Evolutionary conservation across 2,888 invertebrate species (phyloP), one percentile per base, ranked within the genome.

Genomic region (Tromatobia lineatoria): DNA sequence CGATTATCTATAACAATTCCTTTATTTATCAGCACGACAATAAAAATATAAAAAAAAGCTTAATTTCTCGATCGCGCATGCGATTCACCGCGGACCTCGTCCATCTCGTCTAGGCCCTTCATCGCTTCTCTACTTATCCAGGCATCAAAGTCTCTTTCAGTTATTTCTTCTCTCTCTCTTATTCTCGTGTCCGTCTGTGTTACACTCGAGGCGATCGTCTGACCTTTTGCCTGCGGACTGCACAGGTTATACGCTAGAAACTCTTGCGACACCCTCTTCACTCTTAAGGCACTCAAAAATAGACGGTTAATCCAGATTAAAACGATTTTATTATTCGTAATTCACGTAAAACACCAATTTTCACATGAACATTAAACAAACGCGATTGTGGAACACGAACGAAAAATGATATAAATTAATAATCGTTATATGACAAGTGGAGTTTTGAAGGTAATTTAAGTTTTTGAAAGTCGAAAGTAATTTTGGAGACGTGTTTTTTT

Each of bases 121-220:
- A 84, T 84, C 76, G 67, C 23, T 77, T 54, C 47, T 70, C 74
- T 42, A 74, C 71, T 69, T 73, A 67, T 59, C 54, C 83, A 66
- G 79, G 83, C 85, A 81, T 85, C 66, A 20, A 76, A 85, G 81
- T 85, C 81, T 81, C 83, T 76, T 78, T 38, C 15, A 11, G 38
- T 45, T 47, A 66, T 66, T 50, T 64, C 74, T 61, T 77, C 47
- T 66, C 3, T 66, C 3, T 64, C 67, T 20, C 61, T 18, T 29
- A 23, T 61, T 38, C 52, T 13, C 1, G 11, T 71, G 50, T 61
- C 52, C 47, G 13, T 69, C 61, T 59, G 50, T 29, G 11, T 25
- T 23, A 15, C 70, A 57, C 45, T 78, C 59, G 20, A 54, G 38
- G 38, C 18, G 34, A 38, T 38, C 34, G 29, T 77, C 20, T 66